A percentile compares a stretch with the other conserved stretches of the same genome.
Conservation (phyloP, 1,140 invertebrate species). For the Orius insidiosus region DNA sequence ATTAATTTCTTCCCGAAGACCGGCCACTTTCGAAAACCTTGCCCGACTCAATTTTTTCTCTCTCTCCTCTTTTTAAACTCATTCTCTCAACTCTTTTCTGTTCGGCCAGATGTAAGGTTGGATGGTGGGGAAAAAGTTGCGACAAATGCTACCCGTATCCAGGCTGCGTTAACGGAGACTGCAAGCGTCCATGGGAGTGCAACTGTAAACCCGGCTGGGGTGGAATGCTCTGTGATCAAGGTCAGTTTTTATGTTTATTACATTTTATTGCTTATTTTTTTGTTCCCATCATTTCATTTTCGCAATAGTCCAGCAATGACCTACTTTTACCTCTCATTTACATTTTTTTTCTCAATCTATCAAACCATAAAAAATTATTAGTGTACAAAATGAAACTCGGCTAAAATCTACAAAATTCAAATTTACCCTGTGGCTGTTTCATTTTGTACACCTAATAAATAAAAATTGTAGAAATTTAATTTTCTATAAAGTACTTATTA, state of each 20-base stretch:
- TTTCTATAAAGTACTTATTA: no score
- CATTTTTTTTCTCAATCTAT: not conserved
- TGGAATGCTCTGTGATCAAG: constrained; percentile 76
- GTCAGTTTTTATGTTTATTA: constrained; percentile 28
- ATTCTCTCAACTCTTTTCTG: not conserved
- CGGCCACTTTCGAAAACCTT: not conserved
- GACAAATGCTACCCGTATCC: constrained; percentile 69
- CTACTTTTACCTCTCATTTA: not conserved
- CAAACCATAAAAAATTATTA: not conserved
- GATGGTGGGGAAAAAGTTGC: constrained; percentile 70
- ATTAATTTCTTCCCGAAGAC: no score
- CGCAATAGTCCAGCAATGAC: no score
- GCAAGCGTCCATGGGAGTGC: constrained; percentile 75
- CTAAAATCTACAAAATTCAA: no score
- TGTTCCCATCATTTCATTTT: no score
- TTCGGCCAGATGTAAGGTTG: constrained; percentile 62
- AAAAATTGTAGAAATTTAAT: no score
- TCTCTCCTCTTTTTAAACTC: no score
- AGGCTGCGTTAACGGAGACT: constrained; percentile 66
- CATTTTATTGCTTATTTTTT: not conserved
- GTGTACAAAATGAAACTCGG: no score
- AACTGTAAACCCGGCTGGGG: constrained; percentile 70
- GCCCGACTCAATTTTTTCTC: not conserved
- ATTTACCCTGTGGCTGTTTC: no score
- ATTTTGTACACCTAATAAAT: no score